These are phyloP conservation scores for Danio jaintianensis DNA, from an alignment of 2,797 vertebrate species.

Conservation along the genomic window DNA sequence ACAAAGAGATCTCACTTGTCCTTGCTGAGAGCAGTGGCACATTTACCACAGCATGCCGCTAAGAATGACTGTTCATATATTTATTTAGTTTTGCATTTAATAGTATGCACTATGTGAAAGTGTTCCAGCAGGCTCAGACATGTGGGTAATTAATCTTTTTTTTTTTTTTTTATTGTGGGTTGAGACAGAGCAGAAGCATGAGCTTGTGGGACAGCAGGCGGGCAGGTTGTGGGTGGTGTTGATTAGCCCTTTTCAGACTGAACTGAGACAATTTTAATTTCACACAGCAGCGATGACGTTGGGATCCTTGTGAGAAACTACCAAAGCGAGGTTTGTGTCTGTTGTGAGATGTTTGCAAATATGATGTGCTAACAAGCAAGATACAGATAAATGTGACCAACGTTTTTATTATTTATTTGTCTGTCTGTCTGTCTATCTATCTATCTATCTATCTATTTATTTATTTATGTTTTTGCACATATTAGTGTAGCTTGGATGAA, in stretches of 20 bases:
- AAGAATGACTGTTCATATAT: conserved; percentile 7
- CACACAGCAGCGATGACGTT: conserved; percentile 43
- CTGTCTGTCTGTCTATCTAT: no score
- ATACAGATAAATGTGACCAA: no score
- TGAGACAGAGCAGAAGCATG: conserved; percentile 21
- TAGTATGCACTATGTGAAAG: conserved; percentile 1
- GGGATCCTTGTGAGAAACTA: conserved; percentile 45
- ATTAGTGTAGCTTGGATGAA: no score
- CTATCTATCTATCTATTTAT: no score
- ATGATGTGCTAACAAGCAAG: no score
- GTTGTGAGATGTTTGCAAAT: no score
- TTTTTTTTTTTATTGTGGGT: conserved; percentile 14
- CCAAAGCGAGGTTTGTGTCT: conserved; percentile 41
- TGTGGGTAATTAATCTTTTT: conserved; percentile 37
- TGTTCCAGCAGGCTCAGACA: conserved; percentile 8
- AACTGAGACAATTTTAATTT: conserved; percentile 56
- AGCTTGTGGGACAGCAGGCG: conserved; percentile 21
- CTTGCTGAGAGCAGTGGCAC: background rate
- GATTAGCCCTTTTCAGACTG: conserved; percentile 46
- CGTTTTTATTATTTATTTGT: no score
- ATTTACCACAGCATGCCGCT: background rate
- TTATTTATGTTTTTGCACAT: no score
- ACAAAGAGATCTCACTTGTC: background rate
- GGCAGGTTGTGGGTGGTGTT: conserved; percentile 11
- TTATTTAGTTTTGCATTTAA: conserved; percentile 11